These are phyloP conservation scores for Abrostola tripartita DNA, from an alignment of 2,888 invertebrate species.

Conservation along the genomic window DNA sequence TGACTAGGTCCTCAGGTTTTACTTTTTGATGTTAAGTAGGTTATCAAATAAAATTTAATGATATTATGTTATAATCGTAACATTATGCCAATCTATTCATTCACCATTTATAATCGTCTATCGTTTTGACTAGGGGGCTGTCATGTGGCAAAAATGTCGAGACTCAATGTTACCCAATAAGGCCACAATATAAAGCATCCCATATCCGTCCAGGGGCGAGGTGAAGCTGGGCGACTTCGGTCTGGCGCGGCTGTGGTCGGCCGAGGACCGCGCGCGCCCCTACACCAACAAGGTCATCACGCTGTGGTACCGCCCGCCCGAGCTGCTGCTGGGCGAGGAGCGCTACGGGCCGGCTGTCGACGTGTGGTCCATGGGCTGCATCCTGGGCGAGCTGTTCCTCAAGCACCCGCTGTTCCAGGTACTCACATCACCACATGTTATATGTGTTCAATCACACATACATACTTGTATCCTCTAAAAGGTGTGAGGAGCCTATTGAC, in stretches of 20 bases:
- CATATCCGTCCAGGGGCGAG: slow-evolving; percentile 92
- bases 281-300: slow-evolving; percentile 99
- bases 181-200: no score
- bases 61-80: no score
- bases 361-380: slow-evolving; percentile 99
- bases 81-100: no score
- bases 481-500: background rate
- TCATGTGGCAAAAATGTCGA: no score
- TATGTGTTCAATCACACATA: no score
- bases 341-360: slow-evolving; percentile 99
- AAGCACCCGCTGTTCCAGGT: slow-evolving; percentile 99
- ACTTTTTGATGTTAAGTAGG: no score
- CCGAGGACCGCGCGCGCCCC: slow-evolving; percentile 97
- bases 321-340: slow-evolving; percentile 98
- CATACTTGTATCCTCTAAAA: no score
- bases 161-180: no score
- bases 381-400: slow-evolving; percentile 98
- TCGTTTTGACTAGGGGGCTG: no score
- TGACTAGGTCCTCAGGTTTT: no score
- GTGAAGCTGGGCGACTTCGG: slow-evolving; percentile 99
- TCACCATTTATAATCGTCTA: no score
- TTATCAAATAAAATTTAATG: no score
- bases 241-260: slow-evolving; percentile 97
- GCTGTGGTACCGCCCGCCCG: slow-evolving; percentile 99
- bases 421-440: slow-evolving; percentile 15